Evolutionary conservation across 2,888 invertebrate genomes (phyloP).

Genomic region (Perizoma affinitatum): DNA sequence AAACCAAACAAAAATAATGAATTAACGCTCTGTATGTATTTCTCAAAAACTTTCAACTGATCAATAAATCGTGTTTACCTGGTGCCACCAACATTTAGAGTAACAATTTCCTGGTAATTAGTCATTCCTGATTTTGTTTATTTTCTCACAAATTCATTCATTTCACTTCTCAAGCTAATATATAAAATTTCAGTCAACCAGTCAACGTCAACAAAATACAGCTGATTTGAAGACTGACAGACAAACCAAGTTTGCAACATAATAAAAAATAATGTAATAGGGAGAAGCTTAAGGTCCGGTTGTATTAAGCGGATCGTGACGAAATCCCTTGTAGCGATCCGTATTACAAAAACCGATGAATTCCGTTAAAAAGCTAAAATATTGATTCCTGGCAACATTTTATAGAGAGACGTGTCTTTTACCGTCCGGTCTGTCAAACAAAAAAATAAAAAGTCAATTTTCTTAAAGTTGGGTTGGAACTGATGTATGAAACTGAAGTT

Average conservation of each 20-base stretch:
- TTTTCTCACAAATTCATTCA: conserved; percentile 8
- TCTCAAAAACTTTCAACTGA: neutral
- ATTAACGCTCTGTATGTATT: neutral
- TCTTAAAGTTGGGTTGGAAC: conserved; percentile 67
- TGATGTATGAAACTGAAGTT: conserved; percentile 75
- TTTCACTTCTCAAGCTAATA: neutral
- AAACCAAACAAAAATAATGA: no score
- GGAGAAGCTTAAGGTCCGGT: no score
- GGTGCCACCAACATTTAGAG: conserved; percentile 97
- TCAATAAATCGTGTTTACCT: conserved; percentile 83
- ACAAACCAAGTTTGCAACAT: no score
- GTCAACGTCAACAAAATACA: no score
- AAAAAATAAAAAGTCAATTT: conserved; percentile 66
- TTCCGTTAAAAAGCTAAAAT: conserved; percentile 23
- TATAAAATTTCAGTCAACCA: neutral
- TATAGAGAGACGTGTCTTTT: conserved; percentile 78
- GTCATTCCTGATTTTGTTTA: conserved; percentile 56
- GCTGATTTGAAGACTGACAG: no score
- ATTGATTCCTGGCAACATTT: conserved; percentile 58
- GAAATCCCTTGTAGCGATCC: no score
- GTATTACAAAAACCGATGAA: conserved; percentile 2
- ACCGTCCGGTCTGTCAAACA: conserved; percentile 56
- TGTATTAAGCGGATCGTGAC: neutral
- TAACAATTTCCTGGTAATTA: conserved; percentile 88
- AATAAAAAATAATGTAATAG: no score